Base-by-base conservation (phyloP, 2,888 invertebrate genomes). In the Hecatera dysodea region DNA sequence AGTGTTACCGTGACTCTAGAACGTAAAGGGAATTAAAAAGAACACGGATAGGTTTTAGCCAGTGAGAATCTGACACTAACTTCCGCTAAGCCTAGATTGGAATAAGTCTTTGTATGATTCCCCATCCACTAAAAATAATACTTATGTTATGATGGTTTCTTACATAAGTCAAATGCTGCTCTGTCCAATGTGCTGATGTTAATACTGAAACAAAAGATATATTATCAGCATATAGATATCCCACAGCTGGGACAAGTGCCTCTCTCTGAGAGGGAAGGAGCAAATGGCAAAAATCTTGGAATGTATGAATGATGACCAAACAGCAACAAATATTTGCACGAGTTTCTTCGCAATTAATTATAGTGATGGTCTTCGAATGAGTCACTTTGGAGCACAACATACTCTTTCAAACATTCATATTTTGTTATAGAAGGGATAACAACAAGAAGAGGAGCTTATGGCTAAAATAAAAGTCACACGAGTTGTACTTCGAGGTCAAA, bases 161-260 rank as follows among this genome's bases (percentile, higher is more conserved):
- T 89, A 92, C 91, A 71, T 88, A 91, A 67, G 89, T 81, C 71
- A 93, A 87, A 84, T 94, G 93, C 57, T 89, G 88, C 78, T 88
- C 84, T 64, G 89, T 85, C 87, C 87, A 85, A 63, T 87, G 78
- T 46, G 87, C 66, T 67, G 87, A 72, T 29, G 82, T 81, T 29
- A 91, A 62, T 62, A 87, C 93, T 94, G 90, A 73, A 93, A 80
- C 39, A 78, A 75, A 46, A 42, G 8, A 42, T 0, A 44, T 12
- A 12, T 42, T 42, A 52, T 17, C 27, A 52, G 8, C 17, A 1
- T 52, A 7, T 27, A 24, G 24, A 15, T 1, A 3, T 55, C 6
- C n/a, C 33, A 33, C n/a, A 15, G 12, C 17, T 55, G 15, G n/a
- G 22, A 56, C 5, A 55, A 12, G n/a, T 19, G 6, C 6, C n/a